phyloP scores from a whole-genome alignment of 2,888 invertebrate species.

The Tinea trinotella region DNA sequence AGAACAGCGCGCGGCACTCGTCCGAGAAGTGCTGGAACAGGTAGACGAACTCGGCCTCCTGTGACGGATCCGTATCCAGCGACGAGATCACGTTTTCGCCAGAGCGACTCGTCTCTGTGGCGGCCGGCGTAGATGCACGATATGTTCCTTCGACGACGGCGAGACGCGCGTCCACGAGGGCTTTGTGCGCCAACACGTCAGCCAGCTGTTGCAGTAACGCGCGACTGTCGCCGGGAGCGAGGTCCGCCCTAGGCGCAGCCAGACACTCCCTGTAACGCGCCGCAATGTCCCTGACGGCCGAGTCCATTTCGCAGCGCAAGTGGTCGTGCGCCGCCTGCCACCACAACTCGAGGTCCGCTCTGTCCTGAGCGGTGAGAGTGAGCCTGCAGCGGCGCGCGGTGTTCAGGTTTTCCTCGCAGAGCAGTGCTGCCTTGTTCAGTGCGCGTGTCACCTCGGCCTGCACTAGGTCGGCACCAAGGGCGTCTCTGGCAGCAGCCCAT shows the following conservation, averaged over 20 bases:
- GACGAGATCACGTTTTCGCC: constrained; percentile 50
- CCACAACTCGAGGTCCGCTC: constrained; percentile 81
- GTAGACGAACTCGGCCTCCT: constrained; percentile 78
- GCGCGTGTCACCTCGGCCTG: constrained; percentile 85
- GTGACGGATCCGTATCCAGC: constrained; percentile 70
- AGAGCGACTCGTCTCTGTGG: constrained; percentile 32
- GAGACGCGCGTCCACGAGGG: constrained; percentile 82
- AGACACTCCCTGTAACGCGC: constrained; percentile 77
- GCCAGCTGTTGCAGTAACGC: constrained; percentile 74
- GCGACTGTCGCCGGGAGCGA: constrained; percentile 38
- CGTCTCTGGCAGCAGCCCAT: constrained; percentile 82
- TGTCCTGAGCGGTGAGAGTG: constrained; percentile 77
- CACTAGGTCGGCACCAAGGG: constrained; percentile 81
- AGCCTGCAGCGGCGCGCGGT: constrained; percentile 69
- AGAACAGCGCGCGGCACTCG: constrained; percentile 74
- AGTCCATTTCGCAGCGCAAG: constrained; percentile 80
- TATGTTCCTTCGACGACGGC: constrained; percentile 76
- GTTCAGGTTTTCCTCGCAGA: constrained; percentile 76
- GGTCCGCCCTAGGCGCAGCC: constrained; percentile 54
- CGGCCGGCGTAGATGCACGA: constrained; percentile 39
- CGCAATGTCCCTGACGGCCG: constrained; percentile 77
- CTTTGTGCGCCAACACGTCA: constrained; percentile 81
- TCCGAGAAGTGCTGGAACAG: constrained; percentile 75
- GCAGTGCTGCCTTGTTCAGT: constrained; percentile 77
- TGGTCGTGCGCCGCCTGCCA: constrained; percentile 81